Base-by-base conservation (phyloP, 2,888 invertebrate species). In the Lissonota sp. region DNA sequence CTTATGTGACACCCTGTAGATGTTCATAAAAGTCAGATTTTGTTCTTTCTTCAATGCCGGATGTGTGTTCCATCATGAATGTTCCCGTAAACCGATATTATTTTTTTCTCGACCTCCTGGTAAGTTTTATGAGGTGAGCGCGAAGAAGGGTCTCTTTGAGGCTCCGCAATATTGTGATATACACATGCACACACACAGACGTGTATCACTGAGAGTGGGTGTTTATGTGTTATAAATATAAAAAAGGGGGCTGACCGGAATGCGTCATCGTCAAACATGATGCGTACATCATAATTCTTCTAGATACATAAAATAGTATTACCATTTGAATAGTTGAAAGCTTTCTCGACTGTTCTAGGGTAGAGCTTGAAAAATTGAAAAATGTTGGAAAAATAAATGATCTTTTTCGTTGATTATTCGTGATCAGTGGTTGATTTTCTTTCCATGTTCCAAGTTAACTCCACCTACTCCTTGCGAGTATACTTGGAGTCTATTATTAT, bases 281-380 rank as follows among this genome's bases (percentile, higher is more conserved):
- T 81, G 77, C 78, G 66, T 81, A 74, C 77, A 70, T 81, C 74
- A 77, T 81, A 69, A 70, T 77, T 78, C 74, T 46, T 64, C 53
- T 58, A 42, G 66, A 70, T 70, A 70, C 40, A 72, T 51, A 55
- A 10, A 44, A 40, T 49, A 58, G 14, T 69, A 81, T 81, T 78
- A 74, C 70, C 74, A 81, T 81, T 81, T 70, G 62, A 81, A 81
- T 81, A 78, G 81, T 78, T 66, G 69, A 77, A 77, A 73, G 70
- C 69, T 78, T 74, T 81, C 77, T 69, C 74, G 42, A 66, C 53
- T 64, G 66, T 78, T 77, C 60, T 1, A 26, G 26, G 26, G 26
- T 26, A 26, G 26, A 26, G 26, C 26, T 26, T 26, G 26, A 3
- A 26, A 26, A 26, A 26, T 26, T 26, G 26, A 26, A 26, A 26